Percentiles rank a stretch among this genome's conserved stretches.
Conservation (phyloP, 64 coral and sea anemone genomes). For the Montipora foliosa region DNA sequence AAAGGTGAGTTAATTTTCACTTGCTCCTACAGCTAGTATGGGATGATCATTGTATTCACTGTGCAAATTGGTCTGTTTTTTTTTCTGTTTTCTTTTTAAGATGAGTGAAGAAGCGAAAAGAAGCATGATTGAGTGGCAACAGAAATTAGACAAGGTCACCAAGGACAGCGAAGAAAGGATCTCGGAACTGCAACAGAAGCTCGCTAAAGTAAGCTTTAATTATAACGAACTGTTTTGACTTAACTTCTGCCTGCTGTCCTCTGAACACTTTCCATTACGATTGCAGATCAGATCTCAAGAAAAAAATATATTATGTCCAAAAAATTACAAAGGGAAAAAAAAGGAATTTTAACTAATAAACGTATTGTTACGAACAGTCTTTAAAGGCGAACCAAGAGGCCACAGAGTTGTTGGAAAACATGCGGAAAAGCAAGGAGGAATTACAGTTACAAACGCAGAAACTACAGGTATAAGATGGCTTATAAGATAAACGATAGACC, state of each 20-base stretch:
- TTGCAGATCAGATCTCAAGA: too few relatives aligned
- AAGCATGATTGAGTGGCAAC: conserved; percentile 91
- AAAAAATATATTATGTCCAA: too few relatives aligned
- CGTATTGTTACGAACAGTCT: conserved; percentile 43
- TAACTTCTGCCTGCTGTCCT: too few relatives aligned
- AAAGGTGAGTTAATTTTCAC: conserved; percentile 49
- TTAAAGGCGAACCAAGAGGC: conserved; percentile 86
- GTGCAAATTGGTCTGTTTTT: not conserved
- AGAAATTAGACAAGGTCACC: conserved; percentile 85
- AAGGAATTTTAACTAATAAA: not conserved
- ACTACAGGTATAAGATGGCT: conserved; percentile 49
- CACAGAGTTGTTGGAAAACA: conserved; percentile 80
- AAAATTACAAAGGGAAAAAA: too few relatives aligned
- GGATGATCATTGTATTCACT: not conserved
- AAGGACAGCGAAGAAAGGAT: conserved; percentile 84
- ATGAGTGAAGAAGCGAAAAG: conserved; percentile 94
- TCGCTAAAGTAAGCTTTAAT: conserved; percentile 57
- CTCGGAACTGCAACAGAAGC: conserved; percentile 75
- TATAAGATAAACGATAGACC: not conserved
- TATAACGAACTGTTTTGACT: too few relatives aligned
- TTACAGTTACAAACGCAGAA: conserved; percentile 68
- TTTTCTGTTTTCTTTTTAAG: not conserved
- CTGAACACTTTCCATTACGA: too few relatives aligned
- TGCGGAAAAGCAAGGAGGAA: conserved; percentile 68
- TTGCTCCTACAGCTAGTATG: too few relatives aligned